Evolutionary conservation across 2,113 vertebrate species (phyloP).

Genomic region (Gymnarchus niloticus): DNA sequence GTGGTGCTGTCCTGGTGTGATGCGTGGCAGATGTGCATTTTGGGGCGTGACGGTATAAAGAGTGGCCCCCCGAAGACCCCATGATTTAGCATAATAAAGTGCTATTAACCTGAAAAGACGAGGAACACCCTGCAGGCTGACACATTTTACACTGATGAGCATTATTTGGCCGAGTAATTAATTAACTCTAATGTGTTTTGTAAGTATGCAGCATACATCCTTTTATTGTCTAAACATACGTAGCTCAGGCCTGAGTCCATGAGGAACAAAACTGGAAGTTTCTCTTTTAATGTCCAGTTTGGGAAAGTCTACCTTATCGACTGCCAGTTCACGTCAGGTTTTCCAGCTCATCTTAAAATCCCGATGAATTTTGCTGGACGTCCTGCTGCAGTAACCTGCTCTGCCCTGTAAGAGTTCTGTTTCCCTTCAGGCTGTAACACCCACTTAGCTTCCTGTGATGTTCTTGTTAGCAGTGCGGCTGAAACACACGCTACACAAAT

Average conservation of each 20-base stretch:
- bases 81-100: background rate
- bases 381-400: background rate
- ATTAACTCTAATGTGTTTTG: background rate
- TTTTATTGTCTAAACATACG: background rate
- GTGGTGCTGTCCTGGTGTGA: background rate
- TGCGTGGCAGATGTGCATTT: background rate
- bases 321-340: background rate
- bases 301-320: background rate
- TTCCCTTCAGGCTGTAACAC: too few species aligned
- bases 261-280: too few species aligned
- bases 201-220: background rate
- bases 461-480: too few species aligned
- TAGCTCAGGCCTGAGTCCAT: background rate
- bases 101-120: background rate
- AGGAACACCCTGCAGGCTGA: background rate
- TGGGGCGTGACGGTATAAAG: background rate
- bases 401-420: background rate
- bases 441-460: too few species aligned
- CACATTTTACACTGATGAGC: background rate
- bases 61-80: background rate
- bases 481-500: too few species aligned
- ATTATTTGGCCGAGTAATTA: background rate
- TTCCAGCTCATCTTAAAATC: background rate
- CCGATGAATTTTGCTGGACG: background rate
- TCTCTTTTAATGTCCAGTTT: background rate